These are phyloP conservation scores for Cebus imitator DNA, from an alignment of 2,113 vertebrate species.

Conservation along the genomic window DNA sequence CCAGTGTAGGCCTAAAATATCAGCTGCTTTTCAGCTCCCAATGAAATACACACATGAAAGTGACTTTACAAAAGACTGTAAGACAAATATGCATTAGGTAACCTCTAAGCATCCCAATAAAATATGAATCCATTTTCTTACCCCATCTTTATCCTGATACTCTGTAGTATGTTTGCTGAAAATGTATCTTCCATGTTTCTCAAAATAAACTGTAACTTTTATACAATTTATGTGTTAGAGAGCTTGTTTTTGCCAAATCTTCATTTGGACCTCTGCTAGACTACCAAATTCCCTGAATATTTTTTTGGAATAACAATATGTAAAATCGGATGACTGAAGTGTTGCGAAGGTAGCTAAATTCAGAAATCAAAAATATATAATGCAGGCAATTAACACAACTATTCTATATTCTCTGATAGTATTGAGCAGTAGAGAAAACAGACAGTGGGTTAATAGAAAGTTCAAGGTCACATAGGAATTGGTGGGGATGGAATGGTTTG, in stretches of 20 bases:
- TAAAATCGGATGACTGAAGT: neutral
- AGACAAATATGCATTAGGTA: neutral
- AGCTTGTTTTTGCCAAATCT: neutral
- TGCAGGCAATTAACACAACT: conserved; percentile 5
- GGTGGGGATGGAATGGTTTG: neutral
- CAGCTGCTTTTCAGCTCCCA: neutral
- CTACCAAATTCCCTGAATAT: neutral
- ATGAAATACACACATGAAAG: neutral
- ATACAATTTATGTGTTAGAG: neutral
- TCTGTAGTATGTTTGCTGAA: neutral
- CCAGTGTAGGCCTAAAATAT: neutral
- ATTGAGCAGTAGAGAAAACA: neutral
- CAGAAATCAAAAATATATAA: neutral
- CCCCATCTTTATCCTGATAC: neutral
- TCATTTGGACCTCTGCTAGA: neutral
- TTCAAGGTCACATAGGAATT: conserved; percentile 14
- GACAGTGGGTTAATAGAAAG: neutral
- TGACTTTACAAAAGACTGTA: neutral
- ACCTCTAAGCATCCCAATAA: neutral
- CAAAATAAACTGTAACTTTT: conserved; percentile 31
- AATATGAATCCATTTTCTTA: conserved; percentile 1
- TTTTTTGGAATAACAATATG: neutral
- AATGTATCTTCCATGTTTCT: neutral
- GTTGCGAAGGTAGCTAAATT: neutral
- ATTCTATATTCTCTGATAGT: conserved; percentile 19